A percentile compares a stretch with the other conserved stretches of the same genome.
Evolutionary conservation across 2,888 invertebrate species (phyloP).

Genomic region (Nephrocerus scutellatus): DNA sequence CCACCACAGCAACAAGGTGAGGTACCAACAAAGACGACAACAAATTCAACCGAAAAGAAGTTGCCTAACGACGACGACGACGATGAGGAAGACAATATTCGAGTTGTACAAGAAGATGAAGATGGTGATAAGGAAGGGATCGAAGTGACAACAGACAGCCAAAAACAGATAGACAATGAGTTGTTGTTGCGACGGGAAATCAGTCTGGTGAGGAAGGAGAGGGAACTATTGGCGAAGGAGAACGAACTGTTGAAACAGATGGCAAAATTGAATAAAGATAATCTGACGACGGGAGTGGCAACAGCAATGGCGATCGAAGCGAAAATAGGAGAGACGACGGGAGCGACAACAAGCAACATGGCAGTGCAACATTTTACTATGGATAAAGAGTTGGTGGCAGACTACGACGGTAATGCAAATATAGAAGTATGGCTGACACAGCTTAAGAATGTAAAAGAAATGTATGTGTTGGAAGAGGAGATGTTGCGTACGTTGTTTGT

Average conservation of each 20-base stretch:
- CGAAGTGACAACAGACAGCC: not conserved
- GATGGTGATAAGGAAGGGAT: not conserved
- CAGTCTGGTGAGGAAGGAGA: not conserved
- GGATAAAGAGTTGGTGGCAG: not conserved
- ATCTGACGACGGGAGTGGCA: too few relatives aligned
- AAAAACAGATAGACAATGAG: not conserved
- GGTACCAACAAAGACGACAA: too few relatives aligned
- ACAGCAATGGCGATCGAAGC: too few relatives aligned
- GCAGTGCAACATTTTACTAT: not conserved
- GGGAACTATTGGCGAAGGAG: not conserved
- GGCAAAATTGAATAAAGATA: too few relatives aligned
- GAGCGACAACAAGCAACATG: not conserved
- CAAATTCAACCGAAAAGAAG: too few relatives aligned
- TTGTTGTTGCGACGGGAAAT: not conserved
- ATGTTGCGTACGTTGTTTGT: constrained; percentile 1
- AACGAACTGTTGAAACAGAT: too few relatives aligned
- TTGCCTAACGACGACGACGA: too few relatives aligned
- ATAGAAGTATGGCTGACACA: constrained; percentile 3
- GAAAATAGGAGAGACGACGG: not conserved
- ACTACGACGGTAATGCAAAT: not conserved
- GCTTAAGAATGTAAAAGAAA: not conserved
- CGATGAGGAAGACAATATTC: too few relatives aligned
- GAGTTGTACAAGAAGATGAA: not conserved
- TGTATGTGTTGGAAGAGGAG: not conserved
- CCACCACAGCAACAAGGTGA: too few relatives aligned